Conservation (phyloP, 2,888 invertebrate species). For the Sabellastarte sp. region DNA sequence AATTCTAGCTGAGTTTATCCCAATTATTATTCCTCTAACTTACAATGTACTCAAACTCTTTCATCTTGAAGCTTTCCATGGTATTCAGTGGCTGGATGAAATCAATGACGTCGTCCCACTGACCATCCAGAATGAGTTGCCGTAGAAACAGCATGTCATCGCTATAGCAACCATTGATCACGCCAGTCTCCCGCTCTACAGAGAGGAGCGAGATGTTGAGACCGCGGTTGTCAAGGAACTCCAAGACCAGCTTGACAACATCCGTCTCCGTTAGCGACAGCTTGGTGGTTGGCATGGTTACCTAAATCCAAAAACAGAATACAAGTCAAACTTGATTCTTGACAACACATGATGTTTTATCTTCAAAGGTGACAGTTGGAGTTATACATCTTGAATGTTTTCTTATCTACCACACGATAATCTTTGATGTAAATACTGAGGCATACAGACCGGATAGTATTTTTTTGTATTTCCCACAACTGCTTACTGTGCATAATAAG, state of each 20-base stretch:
- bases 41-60: conserved; percentile 83
- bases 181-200: conserved; percentile 90
- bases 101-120: conserved; percentile 96
- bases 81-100: conserved; percentile 88
- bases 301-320: too few species aligned
- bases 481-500: too few species aligned
- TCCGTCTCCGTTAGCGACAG: conserved; percentile 58
- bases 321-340: too few species aligned
- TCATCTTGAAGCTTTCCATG: conserved; percentile 74
- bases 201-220: conserved; percentile 85
- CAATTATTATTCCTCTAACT: too few species aligned
- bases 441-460: too few species aligned
- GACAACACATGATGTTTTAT: too few species aligned
- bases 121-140: conserved; percentile 92
- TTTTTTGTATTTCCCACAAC: too few species aligned
- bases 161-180: conserved; percentile 69
- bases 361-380: too few species aligned
- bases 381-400: too few species aligned
- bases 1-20: too few species aligned
- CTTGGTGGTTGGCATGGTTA: conserved; percentile 46
- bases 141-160: conserved; percentile 92
- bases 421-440: too few species aligned
- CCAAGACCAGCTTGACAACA: conserved; percentile 64
- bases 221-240: conserved; percentile 71
- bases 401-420: too few species aligned